Evolutionary conservation across 2,113 vertebrate genomes (phyloP).

Genomic region (Saccopteryx leptura): DNA sequence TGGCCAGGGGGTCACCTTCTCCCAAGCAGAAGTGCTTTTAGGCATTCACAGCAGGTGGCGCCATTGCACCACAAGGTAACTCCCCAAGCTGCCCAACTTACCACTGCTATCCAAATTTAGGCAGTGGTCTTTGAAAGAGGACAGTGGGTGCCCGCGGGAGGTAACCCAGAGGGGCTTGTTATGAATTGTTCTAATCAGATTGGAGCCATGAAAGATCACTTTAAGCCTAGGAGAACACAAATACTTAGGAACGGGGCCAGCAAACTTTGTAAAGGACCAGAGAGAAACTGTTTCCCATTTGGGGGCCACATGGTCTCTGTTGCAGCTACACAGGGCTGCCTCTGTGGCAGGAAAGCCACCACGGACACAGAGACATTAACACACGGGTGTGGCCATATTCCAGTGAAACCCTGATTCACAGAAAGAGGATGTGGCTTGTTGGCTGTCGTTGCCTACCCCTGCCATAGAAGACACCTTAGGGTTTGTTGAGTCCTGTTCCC

Average conservation of each 20-base stretch:
- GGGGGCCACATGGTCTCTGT: not conserved
- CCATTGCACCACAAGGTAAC: slow-evolving; percentile 4
- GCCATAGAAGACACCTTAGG: not conserved
- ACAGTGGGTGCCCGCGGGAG: rapidly evolving
- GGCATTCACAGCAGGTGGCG: slow-evolving; percentile 87
- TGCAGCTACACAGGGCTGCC: not conserved
- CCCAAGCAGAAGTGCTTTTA: not conserved
- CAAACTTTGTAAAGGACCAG: slow-evolving; percentile 3
- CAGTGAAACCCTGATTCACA: not conserved
- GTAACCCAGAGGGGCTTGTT: not conserved
- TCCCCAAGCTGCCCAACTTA: not conserved
- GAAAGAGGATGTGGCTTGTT: not conserved
- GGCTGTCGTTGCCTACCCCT: not conserved
- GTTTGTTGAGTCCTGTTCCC: not conserved
- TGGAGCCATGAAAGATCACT: not conserved
- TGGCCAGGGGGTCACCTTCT: rapidly evolving
- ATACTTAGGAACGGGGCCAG: not conserved
- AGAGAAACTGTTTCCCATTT: not conserved
- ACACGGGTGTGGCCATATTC: not conserved
- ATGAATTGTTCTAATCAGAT: not conserved
- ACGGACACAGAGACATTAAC: not conserved
- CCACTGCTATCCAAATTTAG: not conserved
- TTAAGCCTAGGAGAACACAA: not conserved
- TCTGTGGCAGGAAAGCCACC: not conserved
- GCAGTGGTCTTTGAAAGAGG: not conserved